Conservation (phyloP, 1,140 invertebrate genomes). For the Holotrichia oblita region DNA sequence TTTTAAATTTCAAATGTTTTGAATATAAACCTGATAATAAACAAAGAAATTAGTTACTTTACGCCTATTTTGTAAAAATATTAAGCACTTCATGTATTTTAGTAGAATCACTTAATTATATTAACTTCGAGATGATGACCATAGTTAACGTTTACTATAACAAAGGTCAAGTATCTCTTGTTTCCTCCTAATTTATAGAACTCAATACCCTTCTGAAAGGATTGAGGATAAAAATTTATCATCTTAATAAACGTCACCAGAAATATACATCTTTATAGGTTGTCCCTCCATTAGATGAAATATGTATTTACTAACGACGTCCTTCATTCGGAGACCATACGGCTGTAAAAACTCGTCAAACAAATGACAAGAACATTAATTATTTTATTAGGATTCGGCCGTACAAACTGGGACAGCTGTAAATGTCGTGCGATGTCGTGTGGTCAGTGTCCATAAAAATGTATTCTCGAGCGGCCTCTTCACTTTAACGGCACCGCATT, state of each 20-base stretch:
- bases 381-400: constrained; percentile 6
- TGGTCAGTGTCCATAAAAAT: constrained; percentile 12
- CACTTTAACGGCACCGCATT: constrained; percentile 12
- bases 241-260: background rate
- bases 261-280: constrained; percentile 12
- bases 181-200: background rate
- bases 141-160: too few relatives aligned
- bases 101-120: too few relatives aligned
- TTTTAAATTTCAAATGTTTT: too few relatives aligned
- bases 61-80: too few relatives aligned
- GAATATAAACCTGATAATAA: too few relatives aligned
- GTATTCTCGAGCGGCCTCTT: constrained; percentile 9
- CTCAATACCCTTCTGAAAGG: background rate
- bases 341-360: constrained; percentile 2
- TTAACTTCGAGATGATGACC: too few relatives aligned
- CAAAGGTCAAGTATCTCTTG: too few relatives aligned
- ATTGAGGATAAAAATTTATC: background rate
- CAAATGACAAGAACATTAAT: constrained; percentile 7
- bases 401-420: constrained; percentile 15
- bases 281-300: background rate
- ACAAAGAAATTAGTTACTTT: too few relatives aligned
- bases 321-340: background rate
- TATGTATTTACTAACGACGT: constrained; percentile 1
- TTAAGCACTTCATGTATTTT: too few relatives aligned
- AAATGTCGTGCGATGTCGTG: constrained; percentile 6